Evolutionary conservation across 2,113 vertebrate genomes (phyloP), one percentile per base, ranked within the genome.

Genomic region (Oreochromis aureus): DNA sequence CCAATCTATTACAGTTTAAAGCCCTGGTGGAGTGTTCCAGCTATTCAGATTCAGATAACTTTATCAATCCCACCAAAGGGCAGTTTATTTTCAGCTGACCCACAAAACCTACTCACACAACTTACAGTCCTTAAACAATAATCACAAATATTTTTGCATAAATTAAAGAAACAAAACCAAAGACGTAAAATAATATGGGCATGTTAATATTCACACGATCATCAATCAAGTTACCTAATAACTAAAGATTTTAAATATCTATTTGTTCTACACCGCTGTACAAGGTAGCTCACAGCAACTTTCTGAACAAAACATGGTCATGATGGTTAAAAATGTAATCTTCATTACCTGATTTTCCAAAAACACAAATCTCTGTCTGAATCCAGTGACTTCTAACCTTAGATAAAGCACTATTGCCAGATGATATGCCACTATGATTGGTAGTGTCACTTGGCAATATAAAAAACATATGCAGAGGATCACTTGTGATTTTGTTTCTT

Each of bases 311-410:
- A 71, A 46, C 22, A 16, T 27, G 66, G 39, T 73, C 36, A 44
- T 16, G 39, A 24, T 16, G 39, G n/a, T 44, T 71, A 71, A 71
- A 0, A 6, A 5, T 41, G 12, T 44, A 15, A 44, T 39, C 34
- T 66, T 66, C 0, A 8, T 1, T 44, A 44, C 12, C 5, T 1
- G 1, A 44, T 0, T 0, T 71, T 24, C 66, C 0, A 0, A 71
- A 7, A 73, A 46, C 13, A 73, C 22, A 71, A 1, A 71, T 44
- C 30, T 61, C 39, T 69, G 19, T 5, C 34, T 41, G 19, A 16
- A 39, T 22, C 63, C 3, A 1, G 5, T 22, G 63, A 22, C 19
- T 41, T 69, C 19, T 39, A 66, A 12, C 61, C 32, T 63, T 13
- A 13, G 10, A 39, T 39, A n/a, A 66, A 66, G 34, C 34, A 66